phyloP scores from a whole-genome alignment of 2,888 invertebrate species.

The Nephrotoma guestfalica region DNA sequence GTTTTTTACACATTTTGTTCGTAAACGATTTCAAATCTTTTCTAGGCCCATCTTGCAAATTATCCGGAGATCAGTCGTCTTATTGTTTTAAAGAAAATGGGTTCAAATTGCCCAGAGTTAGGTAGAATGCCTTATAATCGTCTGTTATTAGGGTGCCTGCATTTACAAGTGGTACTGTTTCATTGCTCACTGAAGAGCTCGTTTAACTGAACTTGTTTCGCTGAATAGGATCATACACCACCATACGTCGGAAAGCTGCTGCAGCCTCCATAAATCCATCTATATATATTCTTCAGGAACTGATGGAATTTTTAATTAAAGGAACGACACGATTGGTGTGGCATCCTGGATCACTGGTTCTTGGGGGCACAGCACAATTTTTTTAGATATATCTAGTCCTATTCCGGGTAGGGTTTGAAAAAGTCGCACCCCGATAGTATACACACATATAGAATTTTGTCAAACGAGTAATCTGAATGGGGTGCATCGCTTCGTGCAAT shows the following conservation, averaged over 20 bases:
- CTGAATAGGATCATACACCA: slow-evolving; percentile 35
- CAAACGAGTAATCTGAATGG: slow-evolving; percentile 49
- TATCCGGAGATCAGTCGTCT: too few relatives aligned
- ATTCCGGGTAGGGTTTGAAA: slow-evolving; percentile 78
- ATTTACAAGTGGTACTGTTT: too few relatives aligned
- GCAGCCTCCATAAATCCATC: slow-evolving; percentile 76
- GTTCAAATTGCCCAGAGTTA: too few relatives aligned
- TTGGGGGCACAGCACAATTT: slow-evolving; percentile 62
- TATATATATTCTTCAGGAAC: slow-evolving; percentile 76
- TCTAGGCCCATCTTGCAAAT: too few relatives aligned
- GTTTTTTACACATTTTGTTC: too few relatives aligned
- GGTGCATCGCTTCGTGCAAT: slow-evolving; percentile 55
- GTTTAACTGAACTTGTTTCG: too few relatives aligned
- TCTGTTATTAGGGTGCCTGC: too few relatives aligned
- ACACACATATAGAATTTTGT: slow-evolving; percentile 89
- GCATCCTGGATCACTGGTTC: slow-evolving; percentile 64
- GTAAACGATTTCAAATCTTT: too few relatives aligned
- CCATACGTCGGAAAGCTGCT: slow-evolving; percentile 87
- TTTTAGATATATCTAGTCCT: slow-evolving; percentile 79
- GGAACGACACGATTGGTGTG: slow-evolving; percentile 59
- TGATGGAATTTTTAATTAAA: slow-evolving; percentile 58
- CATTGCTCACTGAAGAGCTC: too few relatives aligned
- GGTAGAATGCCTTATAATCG: too few relatives aligned
- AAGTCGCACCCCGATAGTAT: slow-evolving; percentile 98
- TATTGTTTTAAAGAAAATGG: too few relatives aligned